These are phyloP conservation scores for Ryuthela nishihirai DNA, from an alignment of 2,888 invertebrate species.

Conservation along the genomic window DNA sequence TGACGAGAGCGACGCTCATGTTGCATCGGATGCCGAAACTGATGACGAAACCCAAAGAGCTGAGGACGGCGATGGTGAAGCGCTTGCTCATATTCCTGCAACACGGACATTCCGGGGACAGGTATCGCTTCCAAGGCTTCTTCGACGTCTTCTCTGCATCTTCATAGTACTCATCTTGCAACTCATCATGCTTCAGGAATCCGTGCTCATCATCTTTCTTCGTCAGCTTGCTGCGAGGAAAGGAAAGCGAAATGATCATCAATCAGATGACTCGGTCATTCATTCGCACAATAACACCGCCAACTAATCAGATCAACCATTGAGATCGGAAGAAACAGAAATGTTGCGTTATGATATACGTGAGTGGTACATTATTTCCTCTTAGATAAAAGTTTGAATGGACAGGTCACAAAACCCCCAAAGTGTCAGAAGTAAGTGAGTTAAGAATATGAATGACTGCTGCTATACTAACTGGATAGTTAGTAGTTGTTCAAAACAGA, in stretches of 20 bases:
- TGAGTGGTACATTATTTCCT: no score
- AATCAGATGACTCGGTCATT: no score
- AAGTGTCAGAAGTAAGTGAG: no score
- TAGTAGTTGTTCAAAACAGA: no score
- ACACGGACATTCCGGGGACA: conserved; percentile 74
- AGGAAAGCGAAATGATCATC: not conserved
- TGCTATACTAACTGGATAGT: no score
- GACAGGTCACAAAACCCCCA: no score
- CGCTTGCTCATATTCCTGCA: conserved; percentile 64
- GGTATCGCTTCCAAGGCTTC: conserved; percentile 21
- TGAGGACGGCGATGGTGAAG: conserved; percentile 59
- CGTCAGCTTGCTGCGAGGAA: conserved; percentile 12
- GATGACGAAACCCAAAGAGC: conserved; percentile 69
- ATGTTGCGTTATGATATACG: no score
- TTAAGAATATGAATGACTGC: no score
- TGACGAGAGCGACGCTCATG: conserved; percentile 94
- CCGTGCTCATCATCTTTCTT: conserved; percentile 51
- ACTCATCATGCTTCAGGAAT: conserved; percentile 46
- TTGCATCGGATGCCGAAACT: conserved; percentile 98
- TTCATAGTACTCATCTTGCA: conserved; percentile 35
- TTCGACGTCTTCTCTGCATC: conserved; percentile 13
- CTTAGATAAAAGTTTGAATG: no score
- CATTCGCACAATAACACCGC: no score
- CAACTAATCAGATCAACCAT: no score
- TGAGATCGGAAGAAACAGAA: no score